Base-by-base conservation (phyloP, 2,888 invertebrate genomes). In the Athripsodes cinereus region DNA sequence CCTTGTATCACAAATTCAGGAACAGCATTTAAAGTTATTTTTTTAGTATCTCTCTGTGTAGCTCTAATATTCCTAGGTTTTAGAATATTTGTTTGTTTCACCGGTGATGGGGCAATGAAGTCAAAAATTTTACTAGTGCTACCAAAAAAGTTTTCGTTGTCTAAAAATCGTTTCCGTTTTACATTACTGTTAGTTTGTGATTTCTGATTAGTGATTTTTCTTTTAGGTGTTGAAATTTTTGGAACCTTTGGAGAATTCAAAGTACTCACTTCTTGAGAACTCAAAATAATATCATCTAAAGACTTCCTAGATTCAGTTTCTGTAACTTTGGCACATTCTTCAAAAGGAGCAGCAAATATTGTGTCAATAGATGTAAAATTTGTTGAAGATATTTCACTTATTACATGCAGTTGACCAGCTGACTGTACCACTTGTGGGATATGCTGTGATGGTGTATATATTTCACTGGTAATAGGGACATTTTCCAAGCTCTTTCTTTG, bases 221-320 rank as follows among this genome's bases (percentile, higher is more conserved):
- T 55, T 55, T 59, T 55, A 2, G 57, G 57, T 31, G 57, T 57
- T 2, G 21, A 22, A 2, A 52, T 52, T 49, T 48, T 50, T 16
- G n/a, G 46, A 1, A 47, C 48, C 22, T 20, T 55, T 26, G 48
- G 6, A 40, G 52, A 48, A 5, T 47, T 26, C n/a, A 51, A 22
- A 3, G 40, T n/a, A 13, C 40, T 40, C 3, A 8, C 66, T 65
- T 68, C 65, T 67, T 72, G 71, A 26, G 70, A 68, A 63, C 69
- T 70, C 52, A 66, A 20, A 20, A 60, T 57, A 16, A 57, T 16
- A 40, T 60, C 54, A 22, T 50, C 62, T 47, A 44, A 21, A 22
- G 57, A 55, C n/a, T 48, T 51, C 20, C 53, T 31, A 16, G 34
- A n/a, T 60, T 64, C 48, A 11, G 22, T 47, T 2, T 46, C 46